Base-by-base conservation (phyloP, 2,888 invertebrate genomes). In the Marasmarcha lunaedactyla region DNA sequence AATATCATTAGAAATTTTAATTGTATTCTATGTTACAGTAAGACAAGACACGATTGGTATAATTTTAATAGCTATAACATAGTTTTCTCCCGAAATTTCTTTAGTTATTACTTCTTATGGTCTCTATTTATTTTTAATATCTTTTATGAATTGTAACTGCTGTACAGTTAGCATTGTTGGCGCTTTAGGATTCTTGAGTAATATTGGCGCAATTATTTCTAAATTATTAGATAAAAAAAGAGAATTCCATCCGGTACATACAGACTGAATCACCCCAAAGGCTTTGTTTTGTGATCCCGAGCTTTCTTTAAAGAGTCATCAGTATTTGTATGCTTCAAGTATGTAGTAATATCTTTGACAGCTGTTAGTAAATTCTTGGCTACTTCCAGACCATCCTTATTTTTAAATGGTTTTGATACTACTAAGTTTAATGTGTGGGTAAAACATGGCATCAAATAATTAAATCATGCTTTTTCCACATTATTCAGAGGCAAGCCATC, bases 21-120 rank as follows among this genome's bases (percentile, higher is more conserved):
- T 50, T 46, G 41, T 46, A 50, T 50, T 52, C 48, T 52, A 51
- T 50, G 51, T 52, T 53, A 46, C 48, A 48, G 47, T 49, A 41
- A 52, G 46, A 43, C 48, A 51, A 46, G 46, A 49, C 37, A 52
- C 48, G 36, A 57, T 55, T 37, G 55, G 54, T 51, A 52, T 52
- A 46, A 56, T 49, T 51, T 57, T 59, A 48, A 51, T 53, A 33
- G 45, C 43, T 41, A 51, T 54, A 42, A 57, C 53, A 35, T 51
- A 57, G 25, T 49, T 33, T 49, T 55, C 51, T 49, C 45, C 56
- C 1, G 49, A 52, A 36, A 51, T 44, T 52, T 58, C 48, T 37
- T 54, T 54, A 35, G 53, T 55, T 45, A 55, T 45, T 43, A 38
- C 42, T 52, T 57, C 52, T 44, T 54, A 48, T 37, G 54, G 50